Evolutionary conservation across 2,113 vertebrate genomes (phyloP), one percentile per base, ranked within the genome.

Genomic region (Martes martes): DNA sequence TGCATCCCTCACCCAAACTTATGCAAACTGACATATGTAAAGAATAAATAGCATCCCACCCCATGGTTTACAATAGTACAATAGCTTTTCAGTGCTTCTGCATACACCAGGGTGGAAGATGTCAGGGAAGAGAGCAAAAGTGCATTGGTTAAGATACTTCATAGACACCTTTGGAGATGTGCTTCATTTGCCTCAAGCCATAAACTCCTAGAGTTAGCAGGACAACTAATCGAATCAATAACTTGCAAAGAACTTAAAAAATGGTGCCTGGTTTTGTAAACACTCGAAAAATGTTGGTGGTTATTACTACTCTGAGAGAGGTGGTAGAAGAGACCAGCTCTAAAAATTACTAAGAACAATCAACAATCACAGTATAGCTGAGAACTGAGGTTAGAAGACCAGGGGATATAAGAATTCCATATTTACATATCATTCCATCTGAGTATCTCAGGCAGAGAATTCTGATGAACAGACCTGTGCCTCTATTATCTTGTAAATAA

Each of bases 401-500:
- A 8, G 0, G 10, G 80, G 13, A 8, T 26, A 11, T 2, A 85
- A 91, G 13, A 1, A 19, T 65, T 52, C 6, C 45, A 21, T 65
- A 61, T 9, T 28, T 74, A 24, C 4, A 5, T 4, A 47, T 33
- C 5, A 28, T 80, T 85, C 47, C n/a, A 2, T 71, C 42, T 93
- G 50, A 26, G 8, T 67, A 83, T 33, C 36, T 69, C 61, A 45
- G 85, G 28, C 80, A 91, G 31, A 91, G 0, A 71, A 63, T 36
- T 85, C 74, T 74, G 50, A 84, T 69, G 16, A 57, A 45, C 47
- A 67, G 7, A 36, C 2, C 3, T n/a, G 76, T 57, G 28, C 2
- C 21, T 94, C 93, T 88, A 59, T 52, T 73, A 73, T 91, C 55
- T 36, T 91, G 14, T 84, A 88, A 81, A 89, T 47, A 94, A 91